Conservation (phyloP, 2,888 invertebrate species). For the Hoplodrina blanda region DNA sequence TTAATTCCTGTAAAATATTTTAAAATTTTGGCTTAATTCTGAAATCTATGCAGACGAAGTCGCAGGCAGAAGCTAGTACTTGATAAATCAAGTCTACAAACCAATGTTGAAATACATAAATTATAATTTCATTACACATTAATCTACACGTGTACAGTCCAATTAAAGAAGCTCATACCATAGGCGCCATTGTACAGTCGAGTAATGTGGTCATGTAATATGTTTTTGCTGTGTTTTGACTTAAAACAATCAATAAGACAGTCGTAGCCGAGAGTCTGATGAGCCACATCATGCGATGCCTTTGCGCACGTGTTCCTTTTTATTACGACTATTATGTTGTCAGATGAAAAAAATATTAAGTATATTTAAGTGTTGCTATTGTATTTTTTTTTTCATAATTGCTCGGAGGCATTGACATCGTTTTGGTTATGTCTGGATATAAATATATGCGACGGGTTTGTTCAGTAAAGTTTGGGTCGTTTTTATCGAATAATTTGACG, state of each 20-base stretch:
- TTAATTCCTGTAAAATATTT: neutral
- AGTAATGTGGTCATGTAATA: slow-evolving; percentile 59
- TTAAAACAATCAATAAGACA: slow-evolving; percentile 77
- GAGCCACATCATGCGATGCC: slow-evolving; percentile 80
- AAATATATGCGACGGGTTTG: slow-evolving; percentile 3
- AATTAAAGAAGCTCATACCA: slow-evolving; percentile 39
- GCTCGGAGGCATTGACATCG: slow-evolving; percentile 67
- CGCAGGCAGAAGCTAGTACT: neutral
- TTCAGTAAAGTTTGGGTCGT: neutral
- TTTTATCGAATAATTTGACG: neutral
- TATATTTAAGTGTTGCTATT: slow-evolving; percentile 74
- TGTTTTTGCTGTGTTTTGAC: slow-evolving; percentile 64
- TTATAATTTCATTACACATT: slow-evolving; percentile 45
- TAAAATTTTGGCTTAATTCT: neutral
- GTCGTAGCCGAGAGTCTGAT: slow-evolving; percentile 72
- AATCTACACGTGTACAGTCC: slow-evolving; percentile 47
- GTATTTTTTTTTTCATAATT: slow-evolving; percentile 67
- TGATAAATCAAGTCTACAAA: slow-evolving; percentile 32
- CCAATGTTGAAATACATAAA: slow-evolving; percentile 38
- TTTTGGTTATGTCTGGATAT: slow-evolving; percentile 41
- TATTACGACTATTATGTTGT: slow-evolving; percentile 81
- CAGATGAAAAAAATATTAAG: slow-evolving; percentile 76
- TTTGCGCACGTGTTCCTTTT: slow-evolving; percentile 80
- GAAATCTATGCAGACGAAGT: neutral
- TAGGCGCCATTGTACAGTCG: slow-evolving; percentile 50